Conservation (phyloP, 2,797 vertebrate genomes). For the Apodemus agrarius region DNA sequence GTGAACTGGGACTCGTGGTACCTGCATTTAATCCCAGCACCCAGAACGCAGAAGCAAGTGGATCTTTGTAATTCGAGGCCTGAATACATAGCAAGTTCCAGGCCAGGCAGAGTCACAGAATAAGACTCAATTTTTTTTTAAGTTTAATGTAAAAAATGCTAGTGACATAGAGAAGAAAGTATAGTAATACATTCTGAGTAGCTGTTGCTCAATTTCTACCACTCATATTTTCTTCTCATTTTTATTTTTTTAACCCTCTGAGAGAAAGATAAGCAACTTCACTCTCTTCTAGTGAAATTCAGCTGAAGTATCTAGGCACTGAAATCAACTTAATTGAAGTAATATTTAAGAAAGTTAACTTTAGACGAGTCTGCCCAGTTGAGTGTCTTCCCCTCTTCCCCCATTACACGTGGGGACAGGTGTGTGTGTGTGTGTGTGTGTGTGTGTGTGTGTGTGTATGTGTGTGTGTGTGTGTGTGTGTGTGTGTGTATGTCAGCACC, state of each 20-base stretch:
- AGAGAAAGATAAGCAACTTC: constrained; percentile 3
- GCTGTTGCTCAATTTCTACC: background rate
- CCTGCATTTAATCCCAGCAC: background rate
- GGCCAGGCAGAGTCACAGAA: background rate
- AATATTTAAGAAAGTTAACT: constrained; percentile 45
- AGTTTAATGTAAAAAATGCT: background rate
- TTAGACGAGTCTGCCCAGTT: background rate
- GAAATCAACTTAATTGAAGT: constrained; percentile 30
- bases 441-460: too few relatives aligned
- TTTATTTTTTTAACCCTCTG: background rate
- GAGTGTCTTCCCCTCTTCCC: background rate
- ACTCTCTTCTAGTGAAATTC: constrained; percentile 16
- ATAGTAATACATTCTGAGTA: background rate
- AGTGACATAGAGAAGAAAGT: background rate
- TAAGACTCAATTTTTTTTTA: too few relatives aligned
- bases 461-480: too few relatives aligned
- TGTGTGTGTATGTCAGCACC: background rate
- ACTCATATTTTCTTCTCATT: background rate
- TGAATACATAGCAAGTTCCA: background rate
- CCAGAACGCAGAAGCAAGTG: background rate
- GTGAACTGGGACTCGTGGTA: background rate
- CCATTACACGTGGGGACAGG: background rate
- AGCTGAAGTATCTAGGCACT: constrained; percentile 4
- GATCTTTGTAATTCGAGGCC: background rate
- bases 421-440: background rate